These are phyloP conservation scores for Amphibalanus amphitrite DNA, from an alignment of 1,140 invertebrate genomes.

Conservation along the genomic window DNA sequence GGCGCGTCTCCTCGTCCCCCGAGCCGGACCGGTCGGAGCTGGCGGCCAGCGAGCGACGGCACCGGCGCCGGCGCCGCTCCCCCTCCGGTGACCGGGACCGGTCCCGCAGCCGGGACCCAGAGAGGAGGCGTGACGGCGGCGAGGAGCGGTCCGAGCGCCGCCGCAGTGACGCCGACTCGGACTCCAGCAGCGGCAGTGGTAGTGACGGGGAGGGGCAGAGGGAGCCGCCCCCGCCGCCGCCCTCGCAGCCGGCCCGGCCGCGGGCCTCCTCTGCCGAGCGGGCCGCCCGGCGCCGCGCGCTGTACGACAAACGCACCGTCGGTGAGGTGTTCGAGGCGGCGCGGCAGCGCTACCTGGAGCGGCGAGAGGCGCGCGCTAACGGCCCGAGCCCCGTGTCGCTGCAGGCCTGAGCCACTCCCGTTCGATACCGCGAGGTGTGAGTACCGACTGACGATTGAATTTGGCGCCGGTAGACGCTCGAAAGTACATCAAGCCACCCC, in stretches of 20 bases:
- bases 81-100: neutral
- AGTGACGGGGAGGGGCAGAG: neutral
- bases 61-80: too few species aligned
- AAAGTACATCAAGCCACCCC: too few species aligned
- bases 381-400: neutral
- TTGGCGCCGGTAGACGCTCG: too few species aligned
- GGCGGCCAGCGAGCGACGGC: too few species aligned
- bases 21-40: neutral
- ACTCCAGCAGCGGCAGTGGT: neutral
- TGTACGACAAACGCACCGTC: conserved; percentile 50
- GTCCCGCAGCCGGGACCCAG: neutral
- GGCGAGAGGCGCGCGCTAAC: conserved; percentile 21
- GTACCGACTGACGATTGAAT: too few species aligned
- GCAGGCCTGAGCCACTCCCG: neutral
- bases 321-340: conserved; percentile 60
- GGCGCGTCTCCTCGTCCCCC: neutral
- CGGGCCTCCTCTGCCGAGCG: neutral
- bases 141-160: neutral
- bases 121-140: too few species aligned
- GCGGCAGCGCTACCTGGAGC: conserved; percentile 54
- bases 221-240: neutral
- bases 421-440: neutral
- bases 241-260: too few species aligned
- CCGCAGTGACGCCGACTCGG: neutral
- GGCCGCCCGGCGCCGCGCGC: neutral